Conservation (phyloP, 2,113 vertebrate genomes). For the Anhinga anhinga region DNA sequence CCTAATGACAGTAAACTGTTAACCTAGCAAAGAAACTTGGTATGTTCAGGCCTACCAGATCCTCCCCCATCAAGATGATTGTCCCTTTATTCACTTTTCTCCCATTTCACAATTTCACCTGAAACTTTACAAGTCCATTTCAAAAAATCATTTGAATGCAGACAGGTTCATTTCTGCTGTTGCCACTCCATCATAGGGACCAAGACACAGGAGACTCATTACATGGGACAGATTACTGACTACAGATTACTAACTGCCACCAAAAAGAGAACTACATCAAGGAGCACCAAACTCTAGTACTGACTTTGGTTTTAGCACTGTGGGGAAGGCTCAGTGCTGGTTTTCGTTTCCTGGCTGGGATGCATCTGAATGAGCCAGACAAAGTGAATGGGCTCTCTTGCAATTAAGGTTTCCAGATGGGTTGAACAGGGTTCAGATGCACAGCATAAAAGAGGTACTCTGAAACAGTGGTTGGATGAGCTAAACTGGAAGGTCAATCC, state of each 20-base stretch:
- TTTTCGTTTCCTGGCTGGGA: background rate
- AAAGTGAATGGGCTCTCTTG: background rate
- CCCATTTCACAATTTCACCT: background rate
- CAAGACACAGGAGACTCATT: background rate
- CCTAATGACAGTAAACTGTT: background rate
- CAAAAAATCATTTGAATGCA: background rate
- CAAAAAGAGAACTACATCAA: background rate
- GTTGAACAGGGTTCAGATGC: background rate
- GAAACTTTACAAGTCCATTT: background rate
- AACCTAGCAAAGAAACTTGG: background rate
- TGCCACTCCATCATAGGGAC: background rate
- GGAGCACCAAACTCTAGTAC: background rate
- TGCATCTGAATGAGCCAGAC: background rate
- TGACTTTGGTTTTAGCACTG: background rate
- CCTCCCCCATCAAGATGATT: background rate
- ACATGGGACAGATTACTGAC: background rate
- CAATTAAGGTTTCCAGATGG: background rate
- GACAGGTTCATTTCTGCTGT: background rate
- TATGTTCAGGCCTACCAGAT: background rate
- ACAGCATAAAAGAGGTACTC: background rate
- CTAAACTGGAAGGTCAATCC: background rate
- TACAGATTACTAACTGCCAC: background rate
- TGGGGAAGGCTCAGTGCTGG: background rate
- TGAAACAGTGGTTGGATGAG: background rate
- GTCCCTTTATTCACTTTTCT: background rate